These are phyloP conservation scores for Eremobia ochroleuca DNA, from an alignment of 2,888 invertebrate genomes.

Conservation along the genomic window DNA sequence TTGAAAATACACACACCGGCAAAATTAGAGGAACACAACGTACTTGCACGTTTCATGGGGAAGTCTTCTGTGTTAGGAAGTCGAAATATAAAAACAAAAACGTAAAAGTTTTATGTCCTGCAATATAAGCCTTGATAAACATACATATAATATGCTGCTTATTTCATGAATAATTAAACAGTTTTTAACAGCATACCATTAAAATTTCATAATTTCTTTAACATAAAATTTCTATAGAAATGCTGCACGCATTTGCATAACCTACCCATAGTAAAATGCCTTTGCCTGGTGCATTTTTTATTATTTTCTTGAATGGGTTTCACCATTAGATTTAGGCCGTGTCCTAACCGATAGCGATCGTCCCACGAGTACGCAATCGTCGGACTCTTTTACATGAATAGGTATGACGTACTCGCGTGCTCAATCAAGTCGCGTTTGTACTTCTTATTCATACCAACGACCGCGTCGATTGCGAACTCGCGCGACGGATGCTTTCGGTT, in stretches of 20 bases:
- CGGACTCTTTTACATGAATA: background rate
- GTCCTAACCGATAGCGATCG: background rate
- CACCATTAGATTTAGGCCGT: background rate
- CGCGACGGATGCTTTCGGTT: background rate
- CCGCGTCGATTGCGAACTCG: background rate
- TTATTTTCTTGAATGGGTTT: background rate
- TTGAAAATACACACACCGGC: no score
- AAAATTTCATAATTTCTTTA: slow-evolving; percentile 5
- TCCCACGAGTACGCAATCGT: background rate
- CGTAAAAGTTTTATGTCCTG: slow-evolving; percentile 9
- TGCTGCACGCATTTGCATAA: slow-evolving; percentile 1
- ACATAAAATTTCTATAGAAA: background rate
- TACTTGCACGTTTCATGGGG: background rate
- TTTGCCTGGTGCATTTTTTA: background rate
- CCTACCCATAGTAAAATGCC: background rate
- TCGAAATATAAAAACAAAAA: background rate
- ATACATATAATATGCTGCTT: background rate
- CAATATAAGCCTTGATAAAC: slow-evolving; percentile 1
- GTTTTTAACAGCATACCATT: background rate
- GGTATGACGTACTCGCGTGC: background rate
- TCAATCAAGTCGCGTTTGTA: background rate
- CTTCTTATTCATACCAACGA: background rate
- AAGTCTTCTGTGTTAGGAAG: background rate
- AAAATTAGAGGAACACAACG: no score
- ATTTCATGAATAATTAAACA: slow-evolving; percentile 1